These are phyloP conservation scores for Napeogenes sylphis DNA, from an alignment of 2,888 invertebrate genomes.

Conservation along the genomic window DNA sequence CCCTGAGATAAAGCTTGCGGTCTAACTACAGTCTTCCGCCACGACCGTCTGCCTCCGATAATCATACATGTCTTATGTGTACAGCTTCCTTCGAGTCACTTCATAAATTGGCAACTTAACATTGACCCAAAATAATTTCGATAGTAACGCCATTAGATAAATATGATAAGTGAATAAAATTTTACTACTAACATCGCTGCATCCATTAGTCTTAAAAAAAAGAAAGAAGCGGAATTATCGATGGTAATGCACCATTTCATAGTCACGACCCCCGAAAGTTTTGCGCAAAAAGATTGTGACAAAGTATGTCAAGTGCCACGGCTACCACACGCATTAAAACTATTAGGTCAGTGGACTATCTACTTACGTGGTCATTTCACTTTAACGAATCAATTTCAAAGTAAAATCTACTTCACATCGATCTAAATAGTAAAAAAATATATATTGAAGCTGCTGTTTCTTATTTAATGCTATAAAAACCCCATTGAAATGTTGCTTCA, in stretches of 20 bases:
- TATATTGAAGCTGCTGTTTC: no score
- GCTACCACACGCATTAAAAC: slow-evolving; percentile 52
- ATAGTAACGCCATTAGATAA: slow-evolving; percentile 44
- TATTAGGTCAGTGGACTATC: slow-evolving; percentile 58
- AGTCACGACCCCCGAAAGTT: slow-evolving; percentile 66
- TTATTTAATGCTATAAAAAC: no score
- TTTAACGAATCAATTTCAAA: slow-evolving; percentile 52
- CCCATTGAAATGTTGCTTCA: no score
- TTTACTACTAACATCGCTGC: slow-evolving; percentile 37
- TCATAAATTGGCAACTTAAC: slow-evolving; percentile 49
- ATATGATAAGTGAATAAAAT: slow-evolving; percentile 33
- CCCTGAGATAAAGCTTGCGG: slow-evolving; percentile 59
- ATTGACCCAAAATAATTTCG: slow-evolving; percentile 38
- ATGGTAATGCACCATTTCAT: slow-evolving; percentile 69
- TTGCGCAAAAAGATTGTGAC: slow-evolving; percentile 52
- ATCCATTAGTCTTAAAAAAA: slow-evolving; percentile 51
- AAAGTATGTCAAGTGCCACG: slow-evolving; percentile 65
- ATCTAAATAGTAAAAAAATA: slow-evolving; percentile 29
- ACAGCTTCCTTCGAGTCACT: slow-evolving; percentile 46
- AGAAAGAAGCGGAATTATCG: slow-evolving; percentile 54
- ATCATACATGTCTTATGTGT: slow-evolving; percentile 31
- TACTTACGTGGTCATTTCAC: slow-evolving; percentile 42
- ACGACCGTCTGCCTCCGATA: slow-evolving; percentile 54
- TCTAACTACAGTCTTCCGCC: slow-evolving; percentile 65
- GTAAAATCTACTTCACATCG: slow-evolving; percentile 12